Conservation (phyloP, 2,888 invertebrate species). For the Axea sp. region DNA sequence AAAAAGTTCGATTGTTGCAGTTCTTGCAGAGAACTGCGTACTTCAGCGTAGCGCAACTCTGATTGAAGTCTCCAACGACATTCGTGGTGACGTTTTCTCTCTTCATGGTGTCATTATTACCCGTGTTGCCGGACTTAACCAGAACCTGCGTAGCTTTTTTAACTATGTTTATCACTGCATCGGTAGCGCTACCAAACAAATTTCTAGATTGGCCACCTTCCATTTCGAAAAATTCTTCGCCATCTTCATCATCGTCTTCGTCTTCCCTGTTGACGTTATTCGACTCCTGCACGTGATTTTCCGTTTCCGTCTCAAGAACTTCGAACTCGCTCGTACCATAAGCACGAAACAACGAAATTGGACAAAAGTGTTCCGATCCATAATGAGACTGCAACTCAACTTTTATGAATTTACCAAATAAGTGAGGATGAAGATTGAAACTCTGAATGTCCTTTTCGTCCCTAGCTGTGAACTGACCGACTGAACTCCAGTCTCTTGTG, state of each 20-base stretch:
- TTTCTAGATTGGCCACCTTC: conserved; percentile 83
- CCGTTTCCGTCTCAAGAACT: conserved; percentile 90
- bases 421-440: conserved; percentile 88
- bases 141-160: conserved; percentile 94
- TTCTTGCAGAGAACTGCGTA: conserved; percentile 86
- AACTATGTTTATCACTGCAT: conserved; percentile 94
- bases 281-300: conserved; percentile 81
- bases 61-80: conserved; percentile 66
- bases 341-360: conserved; percentile 95
- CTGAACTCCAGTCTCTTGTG: conserved; percentile 93
- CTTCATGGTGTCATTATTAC: conserved; percentile 82
- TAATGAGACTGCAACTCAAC: conserved; percentile 96
- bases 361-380: conserved; percentile 98
- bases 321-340: conserved; percentile 97
- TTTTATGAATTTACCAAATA: conserved; percentile 94
- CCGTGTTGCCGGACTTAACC: conserved; percentile 83
- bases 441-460: conserved; percentile 93
- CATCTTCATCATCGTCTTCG: conserved; percentile 81
- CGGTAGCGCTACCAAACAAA: conserved; percentile 91
- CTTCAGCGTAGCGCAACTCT: conserved; percentile 85
- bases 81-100: conserved; percentile 69
- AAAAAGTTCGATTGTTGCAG: conserved; percentile 86
- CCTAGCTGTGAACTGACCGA: conserved; percentile 92
- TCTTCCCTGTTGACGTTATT: conserved; percentile 76
- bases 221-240: conserved; percentile 80